These are phyloP conservation scores for Acestrorhynchus altus DNA, from an alignment of 2,797 vertebrate genomes.

Conservation along the genomic window DNA sequence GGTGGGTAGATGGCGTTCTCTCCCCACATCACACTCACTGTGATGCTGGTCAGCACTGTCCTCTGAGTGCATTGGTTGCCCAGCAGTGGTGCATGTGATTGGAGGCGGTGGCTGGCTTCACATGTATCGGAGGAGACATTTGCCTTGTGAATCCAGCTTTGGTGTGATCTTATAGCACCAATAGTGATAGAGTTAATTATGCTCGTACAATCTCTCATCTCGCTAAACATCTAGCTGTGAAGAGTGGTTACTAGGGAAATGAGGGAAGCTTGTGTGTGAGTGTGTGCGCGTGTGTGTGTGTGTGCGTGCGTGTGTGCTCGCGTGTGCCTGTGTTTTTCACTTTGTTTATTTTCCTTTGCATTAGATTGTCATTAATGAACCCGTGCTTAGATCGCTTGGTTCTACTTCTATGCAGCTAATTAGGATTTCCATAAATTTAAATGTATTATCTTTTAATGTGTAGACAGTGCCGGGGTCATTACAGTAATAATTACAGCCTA, in stretches of 20 bases:
- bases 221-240: slow-evolving; percentile 18
- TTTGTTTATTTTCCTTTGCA: slow-evolving; percentile 59
- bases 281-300: no score
- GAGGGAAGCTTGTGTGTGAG: slow-evolving; percentile 39
- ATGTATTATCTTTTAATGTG: slow-evolving; percentile 76
- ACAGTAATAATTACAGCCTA: slow-evolving; percentile 74
- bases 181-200: slow-evolving; percentile 51
- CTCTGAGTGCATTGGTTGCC: no score
- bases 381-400: slow-evolving; percentile 69
- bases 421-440: slow-evolving; percentile 80
- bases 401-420: slow-evolving; percentile 73
- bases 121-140: no score
- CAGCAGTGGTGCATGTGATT: no score
- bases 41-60: no score
- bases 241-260: slow-evolving; percentile 33
- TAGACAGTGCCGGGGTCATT: slow-evolving; percentile 77
- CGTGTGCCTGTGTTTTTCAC: neutral
- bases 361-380: slow-evolving; percentile 65
- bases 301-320: no score
- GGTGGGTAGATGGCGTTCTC: no score
- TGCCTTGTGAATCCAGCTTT: slow-evolving; percentile 46
- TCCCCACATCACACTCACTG: no score
- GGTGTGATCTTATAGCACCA: slow-evolving; percentile 74
- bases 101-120: no score
- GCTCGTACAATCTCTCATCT: slow-evolving; percentile 47